Evolutionary conservation across 2,113 vertebrate species (phyloP).

Genomic region (Brienomyrus brachyistius): DNA sequence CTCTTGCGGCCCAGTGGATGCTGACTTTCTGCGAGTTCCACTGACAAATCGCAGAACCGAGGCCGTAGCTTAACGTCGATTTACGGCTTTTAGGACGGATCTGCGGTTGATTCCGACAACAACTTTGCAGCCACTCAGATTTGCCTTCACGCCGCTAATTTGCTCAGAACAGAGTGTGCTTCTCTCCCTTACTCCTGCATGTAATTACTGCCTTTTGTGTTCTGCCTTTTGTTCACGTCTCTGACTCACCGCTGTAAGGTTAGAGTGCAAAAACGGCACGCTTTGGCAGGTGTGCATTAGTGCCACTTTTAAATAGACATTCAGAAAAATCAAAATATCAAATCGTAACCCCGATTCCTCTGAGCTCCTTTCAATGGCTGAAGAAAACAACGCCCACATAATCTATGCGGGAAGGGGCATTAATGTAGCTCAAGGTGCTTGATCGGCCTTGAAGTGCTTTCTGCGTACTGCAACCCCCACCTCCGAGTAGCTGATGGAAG

Average conservation of each 20-base stretch:
- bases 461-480: not conserved
- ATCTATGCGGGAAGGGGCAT: not conserved
- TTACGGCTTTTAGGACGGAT: not conserved
- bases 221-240: constrained; percentile 20
- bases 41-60: not conserved
- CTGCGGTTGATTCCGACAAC: not conserved
- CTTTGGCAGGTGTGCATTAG: constrained; percentile 30
- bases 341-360: constrained; percentile 5
- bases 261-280: constrained; percentile 11
- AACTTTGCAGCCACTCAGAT: not conserved
- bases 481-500: not conserved
- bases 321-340: constrained; percentile 23
- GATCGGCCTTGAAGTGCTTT: not conserved
- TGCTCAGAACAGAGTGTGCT: constrained; percentile 27
- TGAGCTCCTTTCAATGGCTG: not conserved
- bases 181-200: constrained; percentile 21
- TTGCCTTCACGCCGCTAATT: constrained; percentile 25
- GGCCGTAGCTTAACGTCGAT: not conserved
- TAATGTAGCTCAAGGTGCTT: not conserved
- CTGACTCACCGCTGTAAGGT: constrained; percentile 31
- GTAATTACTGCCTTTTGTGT: constrained; percentile 38
- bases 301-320: constrained; percentile 28
- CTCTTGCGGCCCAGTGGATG: not conserved
- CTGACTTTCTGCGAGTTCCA: not conserved
- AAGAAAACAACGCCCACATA: constrained; percentile 16